Base-by-base conservation (phyloP, 2,888 invertebrate genomes). In the Clivina fossor region DNA sequence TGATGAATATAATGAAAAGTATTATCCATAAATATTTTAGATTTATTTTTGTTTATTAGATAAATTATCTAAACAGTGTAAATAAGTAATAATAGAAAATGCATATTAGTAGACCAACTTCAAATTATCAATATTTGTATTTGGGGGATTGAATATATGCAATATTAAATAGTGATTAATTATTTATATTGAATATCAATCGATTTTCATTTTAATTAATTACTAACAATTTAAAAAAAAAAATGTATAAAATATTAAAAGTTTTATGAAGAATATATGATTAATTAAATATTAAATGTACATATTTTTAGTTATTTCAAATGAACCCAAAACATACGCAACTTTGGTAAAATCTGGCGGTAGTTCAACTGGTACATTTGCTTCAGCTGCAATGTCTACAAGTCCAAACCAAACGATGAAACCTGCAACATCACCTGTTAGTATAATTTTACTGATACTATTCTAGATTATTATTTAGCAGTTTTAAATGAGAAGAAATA, bases 251-350 rank as follows among this genome's bases (percentile, higher is more conserved):
- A 13, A 11, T 5, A 16, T 15, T 37, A 4, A 18, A 16, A 38
- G 19, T 8, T 38, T 18, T 38, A 38, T 19, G 13, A 38, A 16
- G 15, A 13, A 13, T 33, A 13, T 11, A 33, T 33, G 7, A 9
- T 9, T n/a, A 9, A 9, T 37, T 7, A 37, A 15, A n/a, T 43
- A n/a, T 18, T 15, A 30, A 30, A 18, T 30, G 4, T n/a, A n/a
- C n/a, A n/a, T n/a, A n/a, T 9, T 56, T 62, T 20, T 44, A 61
- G 63, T 60, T 37, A 63, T 67, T 35, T 71, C 83, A 32, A 81
- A 78, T 66, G 89, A 88, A 73, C 90, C 90, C 13, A 92, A 91
- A 76, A 92, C 93, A 8, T 93, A 90, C 74, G 92, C 93, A 13
- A 91, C 88, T 74, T 80, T 90, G 65, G 82, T 93, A 66, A 92